Conservation (phyloP, 2,113 vertebrate genomes). For the Hyla sarda region DNA sequence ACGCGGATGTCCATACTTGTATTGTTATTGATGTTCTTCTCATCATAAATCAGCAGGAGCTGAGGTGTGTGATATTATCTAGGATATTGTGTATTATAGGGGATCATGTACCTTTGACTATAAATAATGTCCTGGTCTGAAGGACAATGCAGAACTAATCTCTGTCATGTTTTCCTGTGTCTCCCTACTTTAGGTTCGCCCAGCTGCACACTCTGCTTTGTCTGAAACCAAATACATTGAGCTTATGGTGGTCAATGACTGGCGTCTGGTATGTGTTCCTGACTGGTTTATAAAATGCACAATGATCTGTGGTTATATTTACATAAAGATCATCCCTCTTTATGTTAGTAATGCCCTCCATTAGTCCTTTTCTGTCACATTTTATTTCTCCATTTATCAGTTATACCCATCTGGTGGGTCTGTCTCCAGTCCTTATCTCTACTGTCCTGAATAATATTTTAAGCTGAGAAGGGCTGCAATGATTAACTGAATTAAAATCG, state of each 20-base stretch:
- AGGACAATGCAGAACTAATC: too few relatives aligned
- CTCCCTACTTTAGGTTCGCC: conserved; percentile 72
- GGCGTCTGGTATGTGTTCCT: conserved; percentile 81
- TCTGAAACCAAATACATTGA: conserved; percentile 96
- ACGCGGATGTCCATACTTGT: too few relatives aligned
- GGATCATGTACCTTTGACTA: too few relatives aligned
- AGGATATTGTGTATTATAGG: too few relatives aligned
- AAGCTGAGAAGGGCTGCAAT: too few relatives aligned
- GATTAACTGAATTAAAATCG: too few relatives aligned
- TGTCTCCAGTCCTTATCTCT: too few relatives aligned
- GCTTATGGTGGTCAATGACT: conserved; percentile 92
- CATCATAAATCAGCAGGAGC: too few relatives aligned
- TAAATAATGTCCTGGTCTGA: too few relatives aligned
- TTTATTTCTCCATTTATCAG: background rate
- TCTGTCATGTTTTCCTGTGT: background rate
- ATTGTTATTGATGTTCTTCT: too few relatives aligned
- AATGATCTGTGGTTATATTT: background rate
- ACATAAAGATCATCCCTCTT: background rate
- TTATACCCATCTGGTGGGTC: background rate
- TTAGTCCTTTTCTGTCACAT: background rate
- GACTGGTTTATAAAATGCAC: background rate
- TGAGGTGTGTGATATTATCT: too few relatives aligned
- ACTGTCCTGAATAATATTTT: too few relatives aligned
- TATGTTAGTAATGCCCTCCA: background rate
- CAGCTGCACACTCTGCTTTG: conserved; percentile 86